Evolutionary conservation across 2,113 vertebrate species (phyloP).

Genomic region (Trichomycterus rosablanca): DNA sequence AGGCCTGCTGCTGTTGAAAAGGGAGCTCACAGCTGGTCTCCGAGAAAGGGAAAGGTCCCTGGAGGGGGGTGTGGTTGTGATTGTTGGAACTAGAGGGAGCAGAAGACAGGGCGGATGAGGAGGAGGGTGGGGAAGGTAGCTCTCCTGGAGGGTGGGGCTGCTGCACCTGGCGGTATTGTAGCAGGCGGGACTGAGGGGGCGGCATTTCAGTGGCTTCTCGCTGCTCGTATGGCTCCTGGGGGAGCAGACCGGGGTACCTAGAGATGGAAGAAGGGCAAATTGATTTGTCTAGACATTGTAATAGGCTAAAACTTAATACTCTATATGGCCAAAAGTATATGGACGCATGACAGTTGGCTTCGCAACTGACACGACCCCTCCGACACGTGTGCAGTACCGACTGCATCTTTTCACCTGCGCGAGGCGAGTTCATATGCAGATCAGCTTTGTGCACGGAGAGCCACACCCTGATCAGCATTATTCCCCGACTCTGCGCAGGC

Average conservation of each 20-base stretch:
- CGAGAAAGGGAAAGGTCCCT: constrained; percentile 67
- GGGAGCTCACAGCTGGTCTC: constrained; percentile 77
- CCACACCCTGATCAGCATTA: no score
- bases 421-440: no score
- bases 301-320: no score
- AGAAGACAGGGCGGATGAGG: constrained; percentile 44
- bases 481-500: no score
- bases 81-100: constrained; percentile 54
- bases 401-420: no score
- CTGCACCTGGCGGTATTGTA: constrained; percentile 93
- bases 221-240: constrained; percentile 79
- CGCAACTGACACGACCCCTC: no score
- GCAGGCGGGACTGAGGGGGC: constrained; percentile 91
- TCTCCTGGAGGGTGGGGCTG: constrained; percentile 80
- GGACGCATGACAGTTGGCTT: no score
- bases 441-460: no score
- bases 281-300: no score
- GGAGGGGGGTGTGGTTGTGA: constrained; percentile 66
- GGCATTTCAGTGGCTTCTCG: constrained; percentile 88
- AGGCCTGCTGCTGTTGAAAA: constrained; percentile 73
- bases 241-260: constrained; percentile 88
- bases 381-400: no score
- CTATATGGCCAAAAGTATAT: no score
- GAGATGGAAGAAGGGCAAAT: background rate
- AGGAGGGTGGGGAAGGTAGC: constrained; percentile 64